A percentile compares a stretch with the other conserved stretches of the same genome.
Conservation (phyloP, 2,888 invertebrate species). For the Apodemia zela region DNA sequence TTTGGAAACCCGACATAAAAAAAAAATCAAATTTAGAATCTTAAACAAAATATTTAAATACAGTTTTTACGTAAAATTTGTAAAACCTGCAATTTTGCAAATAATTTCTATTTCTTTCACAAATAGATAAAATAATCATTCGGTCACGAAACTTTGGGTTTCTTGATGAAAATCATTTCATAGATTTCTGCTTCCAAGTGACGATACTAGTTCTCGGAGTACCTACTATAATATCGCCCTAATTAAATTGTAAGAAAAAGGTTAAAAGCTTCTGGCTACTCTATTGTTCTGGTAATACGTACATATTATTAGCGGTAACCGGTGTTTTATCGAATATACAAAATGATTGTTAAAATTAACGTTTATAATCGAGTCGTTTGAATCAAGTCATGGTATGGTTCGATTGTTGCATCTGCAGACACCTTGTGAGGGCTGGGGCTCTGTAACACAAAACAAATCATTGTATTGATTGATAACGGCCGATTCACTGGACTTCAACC, state of each 20-base stretch:
- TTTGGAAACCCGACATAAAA: too few species aligned
- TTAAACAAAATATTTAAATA: too few species aligned
- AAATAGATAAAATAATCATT: background rate
- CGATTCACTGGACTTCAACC: conserved; percentile 43
- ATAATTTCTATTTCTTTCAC: background rate
- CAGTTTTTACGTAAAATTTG: too few species aligned
- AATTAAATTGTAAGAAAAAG: background rate
- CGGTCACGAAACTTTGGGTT: background rate
- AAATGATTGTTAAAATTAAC: conserved; percentile 49
- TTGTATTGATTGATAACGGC: conserved; percentile 34
- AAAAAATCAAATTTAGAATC: too few species aligned
- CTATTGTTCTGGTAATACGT: conserved; percentile 17
- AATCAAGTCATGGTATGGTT: conserved; percentile 69
- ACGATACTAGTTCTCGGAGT: background rate
- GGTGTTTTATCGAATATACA: conserved; percentile 52
- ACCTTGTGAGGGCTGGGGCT: conserved; percentile 70
- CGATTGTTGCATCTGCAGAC: conserved; percentile 62
- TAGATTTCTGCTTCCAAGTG: background rate
- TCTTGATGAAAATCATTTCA: background rate
- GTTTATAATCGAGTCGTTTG: conserved; percentile 30
- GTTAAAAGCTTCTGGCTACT: conserved; percentile 12
- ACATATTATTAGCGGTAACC: conserved; percentile 42
- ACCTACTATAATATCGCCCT: background rate
- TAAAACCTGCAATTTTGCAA: too few species aligned
- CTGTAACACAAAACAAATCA: conserved; percentile 52